A percentile compares a stretch with the other conserved stretches of the same genome.
Conservation (phyloP, 2,113 vertebrate species). For the Petaurus breviceps region DNA sequence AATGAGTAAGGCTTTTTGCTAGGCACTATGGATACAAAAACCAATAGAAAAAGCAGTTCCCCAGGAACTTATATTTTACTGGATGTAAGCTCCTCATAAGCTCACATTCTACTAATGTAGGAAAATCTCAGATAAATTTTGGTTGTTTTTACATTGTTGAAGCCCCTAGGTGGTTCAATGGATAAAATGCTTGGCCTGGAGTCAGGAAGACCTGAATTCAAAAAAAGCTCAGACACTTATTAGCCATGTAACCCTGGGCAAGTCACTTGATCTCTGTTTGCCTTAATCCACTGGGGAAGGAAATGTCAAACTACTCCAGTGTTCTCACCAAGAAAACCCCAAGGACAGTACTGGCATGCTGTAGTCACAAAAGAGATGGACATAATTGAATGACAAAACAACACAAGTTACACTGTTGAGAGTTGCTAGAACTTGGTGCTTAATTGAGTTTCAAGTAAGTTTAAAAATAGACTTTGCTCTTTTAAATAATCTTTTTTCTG, state of each 20-base stretch:
- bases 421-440: constrained; percentile 25
- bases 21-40: not conserved
- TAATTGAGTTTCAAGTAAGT: constrained; percentile 51
- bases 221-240: not conserved
- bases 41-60: not conserved
- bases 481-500: constrained; percentile 62
- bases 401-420: not conserved
- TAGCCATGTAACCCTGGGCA: not conserved
- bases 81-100: not conserved
- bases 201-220: not conserved
- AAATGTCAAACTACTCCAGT: not conserved
- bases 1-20: not conserved
- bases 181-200: not conserved
- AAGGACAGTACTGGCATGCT: not conserved
- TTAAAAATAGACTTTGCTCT: constrained; percentile 52
- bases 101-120: not conserved
- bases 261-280: not conserved
- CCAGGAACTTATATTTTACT: not conserved
- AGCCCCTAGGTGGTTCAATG: not conserved
- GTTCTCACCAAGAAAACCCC: not conserved
- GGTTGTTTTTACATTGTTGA: constrained; percentile 43
- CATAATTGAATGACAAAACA: not conserved
- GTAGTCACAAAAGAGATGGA: not conserved
- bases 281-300: not conserved
- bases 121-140: not conserved